Evolutionary conservation across 2,797 vertebrate species (phyloP), one percentile per base, ranked within the genome.

Genomic region (Diplodus puntazzo): DNA sequence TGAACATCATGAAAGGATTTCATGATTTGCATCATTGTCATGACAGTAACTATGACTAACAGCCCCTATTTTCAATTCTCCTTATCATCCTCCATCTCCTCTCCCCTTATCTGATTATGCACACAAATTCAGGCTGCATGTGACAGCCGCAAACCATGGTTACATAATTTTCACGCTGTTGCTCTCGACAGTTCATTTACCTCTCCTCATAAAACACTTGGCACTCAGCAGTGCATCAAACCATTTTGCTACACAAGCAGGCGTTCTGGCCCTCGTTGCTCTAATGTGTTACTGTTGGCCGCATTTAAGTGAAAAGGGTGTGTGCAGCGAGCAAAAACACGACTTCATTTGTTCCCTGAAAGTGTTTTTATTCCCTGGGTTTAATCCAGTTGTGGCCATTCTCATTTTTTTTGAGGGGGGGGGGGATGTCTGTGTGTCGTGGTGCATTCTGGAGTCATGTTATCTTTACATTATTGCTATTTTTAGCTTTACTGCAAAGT

Each of bases 221-320:
- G 79, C 81, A 45, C 68, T 70, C 74, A 57, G 43, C 66, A 58
- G 72, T 30, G 55, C 73, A 73, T 87, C 55, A 65, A 69, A 81
- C 59, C 42, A 55, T 78, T 86, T 74, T 62, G 60, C 71, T 68
- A 65, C 46, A 78, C 67, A 82, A 80, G 77, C 69, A 66, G 63
- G 12, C 53, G 5, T 70, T 75, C 64, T 65, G 30, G 48, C 71
- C 43, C 18, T 66, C 21, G 76, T 72, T 59, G 34, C 23, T 25
- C 46, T 68, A 53, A 86, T 78, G 79, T 88, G 79, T 83, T 67
- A 75, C 64, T 39, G 21, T 83, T 90, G 84, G 79, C 89, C 58
- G 25, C n/a, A 43, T 49, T 73, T 48, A 50, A 80, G 65, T 66
- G 21, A 73, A 68, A 81, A 64, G 61, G 46, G 48, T 75, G 62